These are phyloP conservation scores for Aphaenogaster rudis DNA, from an alignment of 1,140 invertebrate species.

Conservation along the genomic window DNA sequence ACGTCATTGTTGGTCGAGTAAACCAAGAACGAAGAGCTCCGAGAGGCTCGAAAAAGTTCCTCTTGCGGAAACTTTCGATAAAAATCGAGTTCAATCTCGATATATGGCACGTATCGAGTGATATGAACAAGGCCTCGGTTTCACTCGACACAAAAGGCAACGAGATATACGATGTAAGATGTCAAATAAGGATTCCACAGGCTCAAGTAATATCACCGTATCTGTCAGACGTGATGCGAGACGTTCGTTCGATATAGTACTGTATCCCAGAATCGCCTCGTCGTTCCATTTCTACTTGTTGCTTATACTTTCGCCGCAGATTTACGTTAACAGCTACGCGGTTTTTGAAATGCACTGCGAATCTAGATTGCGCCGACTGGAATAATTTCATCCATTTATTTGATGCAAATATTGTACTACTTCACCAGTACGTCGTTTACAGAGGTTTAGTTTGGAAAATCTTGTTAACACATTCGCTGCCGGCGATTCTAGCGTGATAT, in stretches of 20 bases:
- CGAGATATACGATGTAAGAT: conserved; percentile 54
- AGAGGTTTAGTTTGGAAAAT: neutral
- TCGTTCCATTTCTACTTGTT: conserved; percentile 27
- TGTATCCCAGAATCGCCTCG: conserved; percentile 28
- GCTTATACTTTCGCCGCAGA: neutral
- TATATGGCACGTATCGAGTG: neutral
- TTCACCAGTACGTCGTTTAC: conserved; percentile 3
- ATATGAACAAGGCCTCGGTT: conserved; percentile 18
- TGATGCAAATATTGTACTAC: neutral
- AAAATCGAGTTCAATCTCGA: conserved; percentile 62
- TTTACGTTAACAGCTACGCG: neutral
- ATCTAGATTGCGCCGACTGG: neutral
- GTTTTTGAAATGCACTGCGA: neutral
- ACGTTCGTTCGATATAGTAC: conserved; percentile 63
- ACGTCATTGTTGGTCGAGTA: neutral
- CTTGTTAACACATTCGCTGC: no score
- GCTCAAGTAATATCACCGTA: conserved; percentile 61
- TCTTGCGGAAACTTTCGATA: conserved; percentile 20
- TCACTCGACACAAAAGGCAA: conserved; percentile 46
- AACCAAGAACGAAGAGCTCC: neutral
- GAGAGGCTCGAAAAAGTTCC: neutral
- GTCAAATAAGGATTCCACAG: conserved; percentile 52
- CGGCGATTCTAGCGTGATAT: no score
- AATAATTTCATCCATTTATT: conserved; percentile 8
- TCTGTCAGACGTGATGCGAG: conserved; percentile 39